Percentiles rank a stretch among this genome's conserved stretches.
Evolutionary conservation across 1,140 invertebrate species (phyloP).

Genomic region (Leptinotarsa texana): DNA sequence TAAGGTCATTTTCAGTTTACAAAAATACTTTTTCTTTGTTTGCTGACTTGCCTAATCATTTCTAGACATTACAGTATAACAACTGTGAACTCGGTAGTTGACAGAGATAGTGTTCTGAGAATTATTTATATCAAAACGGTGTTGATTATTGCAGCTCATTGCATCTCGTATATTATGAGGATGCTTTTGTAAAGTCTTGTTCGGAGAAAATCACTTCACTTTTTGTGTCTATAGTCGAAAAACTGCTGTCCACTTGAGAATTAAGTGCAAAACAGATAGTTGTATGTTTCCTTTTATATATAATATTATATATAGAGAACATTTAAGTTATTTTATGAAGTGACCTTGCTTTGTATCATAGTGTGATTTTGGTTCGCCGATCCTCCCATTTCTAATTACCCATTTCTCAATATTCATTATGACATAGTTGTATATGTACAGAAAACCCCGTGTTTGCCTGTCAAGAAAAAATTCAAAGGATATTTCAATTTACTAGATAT

Average conservation of each 20-base stretch:
- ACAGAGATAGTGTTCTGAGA: too few relatives aligned
- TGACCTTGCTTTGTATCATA: conserved; percentile 56
- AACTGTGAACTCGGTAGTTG: too few relatives aligned
- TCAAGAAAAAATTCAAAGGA: conserved; percentile 5
- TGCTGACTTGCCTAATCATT: not conserved
- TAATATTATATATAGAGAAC: conserved; percentile 48
- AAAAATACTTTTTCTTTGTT: not conserved
- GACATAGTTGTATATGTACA: conserved; percentile 39
- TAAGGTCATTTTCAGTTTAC: too few relatives aligned
- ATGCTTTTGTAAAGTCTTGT: too few relatives aligned
- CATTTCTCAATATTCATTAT: conserved; percentile 24
- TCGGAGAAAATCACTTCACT: not conserved
- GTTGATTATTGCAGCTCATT: too few relatives aligned
- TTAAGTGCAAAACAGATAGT: conserved; percentile 43
- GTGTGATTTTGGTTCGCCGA: conserved; percentile 47
- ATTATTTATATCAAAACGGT: too few relatives aligned
- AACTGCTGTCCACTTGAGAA: conserved; percentile 32
- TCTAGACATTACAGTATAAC: too few relatives aligned
- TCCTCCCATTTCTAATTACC: conserved; percentile 27
- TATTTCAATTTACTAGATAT: conserved; percentile 19
- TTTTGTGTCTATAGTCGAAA: conserved; percentile 16
- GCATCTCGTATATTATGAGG: too few relatives aligned
- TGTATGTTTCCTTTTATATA: conserved; percentile 45
- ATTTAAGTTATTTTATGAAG: conserved; percentile 54
- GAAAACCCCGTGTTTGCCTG: conserved; percentile 38